Conservation (phyloP, 2,888 invertebrate genomes). For the Trichacis sp. region DNA sequence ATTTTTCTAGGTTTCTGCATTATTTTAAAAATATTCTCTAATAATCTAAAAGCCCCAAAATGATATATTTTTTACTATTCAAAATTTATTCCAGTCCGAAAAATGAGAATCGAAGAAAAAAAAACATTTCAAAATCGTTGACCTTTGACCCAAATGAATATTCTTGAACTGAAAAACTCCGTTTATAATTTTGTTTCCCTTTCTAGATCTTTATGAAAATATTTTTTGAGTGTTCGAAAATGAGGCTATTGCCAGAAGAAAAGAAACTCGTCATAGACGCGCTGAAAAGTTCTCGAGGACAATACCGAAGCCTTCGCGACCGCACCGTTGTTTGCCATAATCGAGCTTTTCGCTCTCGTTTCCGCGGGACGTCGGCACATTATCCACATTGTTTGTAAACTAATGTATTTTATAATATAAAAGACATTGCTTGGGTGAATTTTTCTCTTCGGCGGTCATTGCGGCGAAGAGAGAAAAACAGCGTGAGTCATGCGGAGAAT, state of each 20-base stretch:
- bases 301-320: constrained; percentile 41
- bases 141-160: too few species aligned
- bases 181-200: neutral
- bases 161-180: neutral
- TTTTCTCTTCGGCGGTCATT: too few species aligned
- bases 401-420: constrained; percentile 64
- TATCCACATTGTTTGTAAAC: constrained; percentile 64
- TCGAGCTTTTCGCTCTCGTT: constrained; percentile 33
- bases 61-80: too few species aligned
- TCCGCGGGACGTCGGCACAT: constrained; percentile 58
- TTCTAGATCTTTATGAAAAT: neutral
- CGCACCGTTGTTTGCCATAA: constrained; percentile 38
- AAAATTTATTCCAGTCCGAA: too few species aligned
- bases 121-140: too few species aligned
- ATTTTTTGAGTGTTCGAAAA: neutral
- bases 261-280: constrained; percentile 20
- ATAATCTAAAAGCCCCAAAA: too few species aligned
- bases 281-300: constrained; percentile 28
- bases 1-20: too few species aligned
- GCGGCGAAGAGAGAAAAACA: constrained; percentile 38
- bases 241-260: constrained; percentile 13
- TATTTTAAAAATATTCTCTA: too few species aligned
- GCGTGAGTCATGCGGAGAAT: constrained; percentile 29
- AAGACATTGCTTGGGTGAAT: constrained; percentile 40
- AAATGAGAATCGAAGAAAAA: too few species aligned